Conservation (phyloP, 2,888 invertebrate genomes). For the Onchidella celtica region DNA sequence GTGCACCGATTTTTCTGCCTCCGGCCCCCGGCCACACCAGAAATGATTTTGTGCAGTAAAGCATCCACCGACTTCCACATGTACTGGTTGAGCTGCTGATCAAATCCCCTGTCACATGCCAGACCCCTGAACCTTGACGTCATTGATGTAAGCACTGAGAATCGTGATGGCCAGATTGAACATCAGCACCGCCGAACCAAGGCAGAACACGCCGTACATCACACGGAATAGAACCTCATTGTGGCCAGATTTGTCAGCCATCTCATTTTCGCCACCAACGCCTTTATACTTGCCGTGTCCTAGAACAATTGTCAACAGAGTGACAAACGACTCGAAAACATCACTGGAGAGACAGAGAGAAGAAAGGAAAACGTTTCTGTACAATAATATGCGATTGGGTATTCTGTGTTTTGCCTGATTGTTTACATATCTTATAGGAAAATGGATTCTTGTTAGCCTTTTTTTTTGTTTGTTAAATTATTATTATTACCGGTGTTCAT, state of each 20-base stretch:
- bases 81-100: background rate
- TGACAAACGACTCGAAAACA: background rate
- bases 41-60: too few species aligned
- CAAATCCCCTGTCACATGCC: background rate
- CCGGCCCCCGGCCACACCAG: too few species aligned
- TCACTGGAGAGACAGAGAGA: too few species aligned
- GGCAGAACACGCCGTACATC: constrained; percentile 36
- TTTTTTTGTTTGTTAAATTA: too few species aligned
- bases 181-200: constrained; percentile 27
- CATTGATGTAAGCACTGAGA: constrained; percentile 36
- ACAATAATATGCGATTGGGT: too few species aligned
- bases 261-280: background rate
- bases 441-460: too few species aligned
- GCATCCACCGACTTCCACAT: background rate
- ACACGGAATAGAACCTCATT: background rate
- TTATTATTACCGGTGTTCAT: too few species aligned
- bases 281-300: constrained; percentile 17
- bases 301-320: constrained; percentile 38
- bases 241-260: background rate
- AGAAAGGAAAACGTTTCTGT: too few species aligned
- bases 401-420: too few species aligned
- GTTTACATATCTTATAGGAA: too few species aligned
- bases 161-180: constrained; percentile 46
- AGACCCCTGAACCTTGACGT: background rate
- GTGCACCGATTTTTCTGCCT: too few species aligned